These are phyloP conservation scores for Megalops atlanticus DNA, from an alignment of 2,113 vertebrate species.

Conservation along the genomic window DNA sequence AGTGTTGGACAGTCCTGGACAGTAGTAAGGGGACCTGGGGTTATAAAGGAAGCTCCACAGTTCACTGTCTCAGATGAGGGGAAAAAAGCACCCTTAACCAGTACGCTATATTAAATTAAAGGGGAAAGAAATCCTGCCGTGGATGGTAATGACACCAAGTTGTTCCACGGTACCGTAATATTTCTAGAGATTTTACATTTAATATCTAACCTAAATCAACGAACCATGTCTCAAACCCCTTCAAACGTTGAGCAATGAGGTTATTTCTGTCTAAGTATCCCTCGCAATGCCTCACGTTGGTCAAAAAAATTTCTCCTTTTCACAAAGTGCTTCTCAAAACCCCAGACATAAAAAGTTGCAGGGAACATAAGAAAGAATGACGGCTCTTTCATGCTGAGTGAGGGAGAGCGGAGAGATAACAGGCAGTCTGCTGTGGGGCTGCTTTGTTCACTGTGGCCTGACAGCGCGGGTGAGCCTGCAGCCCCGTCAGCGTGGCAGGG, in stretches of 20 bases:
- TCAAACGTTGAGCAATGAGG: neutral
- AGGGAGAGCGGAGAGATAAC: neutral
- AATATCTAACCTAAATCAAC: neutral
- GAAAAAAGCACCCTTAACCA: neutral
- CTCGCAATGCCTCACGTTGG: neutral
- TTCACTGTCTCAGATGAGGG: neutral
- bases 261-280: neutral
- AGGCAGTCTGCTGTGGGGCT: neutral
- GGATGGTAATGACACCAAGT: neutral
- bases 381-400: neutral
- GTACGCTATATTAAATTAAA: neutral
- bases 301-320: neutral
- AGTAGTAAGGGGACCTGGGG: neutral
- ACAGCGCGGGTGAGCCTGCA: neutral
- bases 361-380: neutral
- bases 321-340: neutral
- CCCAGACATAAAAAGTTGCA: neutral
- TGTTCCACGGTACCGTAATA: neutral
- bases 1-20: neutral
- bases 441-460: neutral
- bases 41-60: neutral
- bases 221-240: neutral
- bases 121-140: neutral
- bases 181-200: neutral
- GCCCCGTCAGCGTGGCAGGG: neutral